phyloP scores from a whole-genome alignment of 2,797 vertebrate species.

The Crossoptilon crossoptilon region DNA sequence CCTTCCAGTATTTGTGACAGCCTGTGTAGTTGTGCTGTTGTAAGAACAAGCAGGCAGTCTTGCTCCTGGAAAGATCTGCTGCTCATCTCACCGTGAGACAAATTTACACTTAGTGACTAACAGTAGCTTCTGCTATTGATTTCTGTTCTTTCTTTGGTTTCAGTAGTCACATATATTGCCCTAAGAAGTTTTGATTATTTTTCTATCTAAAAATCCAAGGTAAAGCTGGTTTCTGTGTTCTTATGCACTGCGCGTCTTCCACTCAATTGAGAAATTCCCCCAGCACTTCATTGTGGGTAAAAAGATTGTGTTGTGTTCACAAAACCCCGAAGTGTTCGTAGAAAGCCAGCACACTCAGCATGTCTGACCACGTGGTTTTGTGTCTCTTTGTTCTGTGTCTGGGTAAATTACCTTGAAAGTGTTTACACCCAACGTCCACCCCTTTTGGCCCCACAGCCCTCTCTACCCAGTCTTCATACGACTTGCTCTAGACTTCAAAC shows the following conservation, averaged over 20 bases:
- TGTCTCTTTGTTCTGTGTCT: neutral
- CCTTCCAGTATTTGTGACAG: neutral
- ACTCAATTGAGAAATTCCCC: neutral
- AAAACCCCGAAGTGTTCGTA: neutral
- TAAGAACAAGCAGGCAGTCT: neutral
- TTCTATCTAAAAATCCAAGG: neutral
- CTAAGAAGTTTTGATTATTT: neutral
- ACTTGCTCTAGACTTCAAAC: neutral
- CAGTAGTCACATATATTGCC: neutral
- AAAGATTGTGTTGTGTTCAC: neutral
- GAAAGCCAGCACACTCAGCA: neutral
- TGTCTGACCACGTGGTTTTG: neutral
- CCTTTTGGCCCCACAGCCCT: neutral
- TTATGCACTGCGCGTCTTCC: neutral
- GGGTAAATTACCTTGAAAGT: neutral
- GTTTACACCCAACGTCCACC: rapidly evolving
- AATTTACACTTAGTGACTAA: neutral
- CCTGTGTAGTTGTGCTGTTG: neutral
- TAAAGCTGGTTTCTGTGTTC: neutral
- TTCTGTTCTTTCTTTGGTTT: neutral
- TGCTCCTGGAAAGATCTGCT: neutral
- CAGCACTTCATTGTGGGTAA: neutral
- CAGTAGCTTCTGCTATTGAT: neutral
- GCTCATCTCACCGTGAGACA: neutral
- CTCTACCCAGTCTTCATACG: neutral